phyloP scores from a whole-genome alignment of 2,113 vertebrate genomes.

The Gymnogyps californianus region DNA sequence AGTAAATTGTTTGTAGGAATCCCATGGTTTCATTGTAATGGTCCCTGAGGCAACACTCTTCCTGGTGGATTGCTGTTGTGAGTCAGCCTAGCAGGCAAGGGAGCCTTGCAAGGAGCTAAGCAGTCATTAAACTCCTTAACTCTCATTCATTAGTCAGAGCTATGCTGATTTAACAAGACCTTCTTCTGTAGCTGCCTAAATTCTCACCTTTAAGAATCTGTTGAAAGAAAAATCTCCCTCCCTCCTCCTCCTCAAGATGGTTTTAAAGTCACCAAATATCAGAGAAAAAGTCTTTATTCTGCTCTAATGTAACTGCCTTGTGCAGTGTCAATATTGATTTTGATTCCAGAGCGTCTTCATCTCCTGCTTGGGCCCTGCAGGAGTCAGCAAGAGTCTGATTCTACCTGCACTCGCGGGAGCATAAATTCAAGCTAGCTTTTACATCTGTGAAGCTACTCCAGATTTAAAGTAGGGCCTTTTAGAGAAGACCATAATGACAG shows the following conservation, averaged over 20 bases:
- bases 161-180: neutral
- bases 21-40: slow-evolving; percentile 57
- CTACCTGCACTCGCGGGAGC: rapidly evolving
- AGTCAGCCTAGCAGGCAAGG: slow-evolving; percentile 56
- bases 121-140: slow-evolving; percentile 40
- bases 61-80: slow-evolving; percentile 51
- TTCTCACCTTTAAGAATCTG: slow-evolving; percentile 12
- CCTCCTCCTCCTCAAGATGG: neutral
- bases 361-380: neutral
- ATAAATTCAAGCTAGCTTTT: neutral
- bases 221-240: neutral
- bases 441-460: neutral
- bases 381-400: neutral
- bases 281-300: neutral
- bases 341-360: neutral
- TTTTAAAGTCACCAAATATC: neutral
- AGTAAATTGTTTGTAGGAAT: slow-evolving; percentile 71
- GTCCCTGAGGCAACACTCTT: slow-evolving; percentile 46
- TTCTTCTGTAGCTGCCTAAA: slow-evolving; percentile 17
- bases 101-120: slow-evolving; percentile 56
- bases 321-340: neutral
- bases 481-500: neutral
- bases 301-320: neutral
- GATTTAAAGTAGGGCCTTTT: neutral
- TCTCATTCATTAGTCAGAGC: slow-evolving; percentile 13